Evolutionary conservation across 2,888 invertebrate species (phyloP), one percentile per base, ranked within the genome.

Genomic region (Carabus problematicus): DNA sequence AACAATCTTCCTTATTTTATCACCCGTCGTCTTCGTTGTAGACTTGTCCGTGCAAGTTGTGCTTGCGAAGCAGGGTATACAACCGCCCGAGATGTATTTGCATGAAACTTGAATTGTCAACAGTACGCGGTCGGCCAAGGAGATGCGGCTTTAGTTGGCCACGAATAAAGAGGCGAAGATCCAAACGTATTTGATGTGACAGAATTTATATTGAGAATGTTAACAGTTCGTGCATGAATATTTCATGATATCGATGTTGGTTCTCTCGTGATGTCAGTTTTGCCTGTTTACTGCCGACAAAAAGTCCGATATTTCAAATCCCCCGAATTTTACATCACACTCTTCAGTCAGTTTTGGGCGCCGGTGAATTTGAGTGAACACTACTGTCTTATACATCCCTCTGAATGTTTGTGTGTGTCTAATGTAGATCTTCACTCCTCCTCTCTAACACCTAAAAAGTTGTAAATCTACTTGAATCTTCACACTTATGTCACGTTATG

Each of bases 141-240:
- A 29, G 29, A 29, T 29, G 29, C 29, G 29, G 29, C 29, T 29
- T 29, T 29, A 29, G 29, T 29, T 29, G 29, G 29, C 29, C 29
- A 29, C n/a, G 29, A 29, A 29, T 29, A 29, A 29, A 29, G 29
- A 29, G 47, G 49, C 49, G 49, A 47, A 49, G 16, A 49, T 63
- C 41, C 63, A 3, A 29, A 18, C 63, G 63, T 52, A 63, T 63
- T 63, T 63, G 63, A 63, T 52, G 54, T 63, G 63, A 63, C 54
- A 63, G 63, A 63, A 63, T 63, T 63, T 63, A 63, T 63, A 63
- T 63, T 63, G 63, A 63, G 63, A 52, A 63, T 63, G 63, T 63
- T 63, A 63, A 63, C 63, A 54, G 63, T 18, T 42, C 41, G n/a
- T 6, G 63, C 54, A 63, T 63, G 63, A 63, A 63, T 63, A 49